Base-by-base conservation (phyloP, 2,888 invertebrate genomes). In the Aricia artaxerxes region DNA sequence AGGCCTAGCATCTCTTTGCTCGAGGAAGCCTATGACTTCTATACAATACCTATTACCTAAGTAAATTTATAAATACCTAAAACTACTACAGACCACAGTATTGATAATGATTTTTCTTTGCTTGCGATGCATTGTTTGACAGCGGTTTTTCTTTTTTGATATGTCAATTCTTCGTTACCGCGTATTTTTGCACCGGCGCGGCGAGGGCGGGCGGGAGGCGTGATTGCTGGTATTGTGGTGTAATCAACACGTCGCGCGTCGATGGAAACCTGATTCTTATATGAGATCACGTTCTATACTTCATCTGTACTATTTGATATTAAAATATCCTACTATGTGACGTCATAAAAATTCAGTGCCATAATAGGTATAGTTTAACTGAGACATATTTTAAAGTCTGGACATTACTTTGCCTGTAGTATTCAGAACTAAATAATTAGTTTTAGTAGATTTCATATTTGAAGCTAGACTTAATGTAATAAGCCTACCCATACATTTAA, bases 191-290 rank as follows among this genome's bases (percentile, higher is more conserved):
- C 64, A 69, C 69, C 38, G 38, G 35, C 24, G 24, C 24, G 24
- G 24, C 5, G 69, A 5, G 69, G 69, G 24, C 13, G 4, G 78
- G 79, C 80, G 80, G 6, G 40, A 81, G 81, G 81, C 77, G 79
- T 81, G 87, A 92, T 92, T 91, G 90, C 88, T 84, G 81, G 84
- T 86, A 91, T 92, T 91, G 91, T 79, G 82, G 81, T 81, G 86
- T 90, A 90, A 91, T 91, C 89, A 87, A 86, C 84, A 82, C 85
- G 86, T 24, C 24, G 24, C 24, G 24, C 24, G 24, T 84, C 89
- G 90, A 91, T 90, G 88, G 90, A 87, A 83, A 86, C 86, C 86
- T 85, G 83, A 84, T 84, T 84, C 83, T 81, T 53, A 78, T 31
- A 79, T 73, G 78, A 77, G 78, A 77, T 81, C 82, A 80, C 80